Evolutionary conservation across 2,113 vertebrate genomes (phyloP).

Genomic region (Anguilla rostrata): DNA sequence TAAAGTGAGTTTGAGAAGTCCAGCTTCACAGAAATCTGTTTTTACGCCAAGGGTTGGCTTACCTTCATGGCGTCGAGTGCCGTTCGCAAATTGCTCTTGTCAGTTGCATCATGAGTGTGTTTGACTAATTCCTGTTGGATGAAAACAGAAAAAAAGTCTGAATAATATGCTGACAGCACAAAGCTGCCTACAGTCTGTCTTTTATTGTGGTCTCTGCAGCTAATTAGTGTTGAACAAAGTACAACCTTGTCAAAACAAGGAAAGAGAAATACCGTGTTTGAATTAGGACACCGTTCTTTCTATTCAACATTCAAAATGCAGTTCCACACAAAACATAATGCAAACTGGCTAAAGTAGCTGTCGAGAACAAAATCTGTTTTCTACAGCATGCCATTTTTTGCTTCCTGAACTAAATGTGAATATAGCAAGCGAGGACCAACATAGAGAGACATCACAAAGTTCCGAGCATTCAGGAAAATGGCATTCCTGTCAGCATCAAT

Average conservation of each 20-base stretch:
- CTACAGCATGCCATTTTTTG: not conserved
- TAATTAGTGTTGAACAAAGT: slow-evolving; percentile 30
- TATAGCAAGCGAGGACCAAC: slow-evolving; percentile 14
- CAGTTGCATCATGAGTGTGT: slow-evolving; percentile 81
- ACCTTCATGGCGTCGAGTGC: slow-evolving; percentile 98
- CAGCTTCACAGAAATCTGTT: not conserved
- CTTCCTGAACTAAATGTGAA: too few species aligned
- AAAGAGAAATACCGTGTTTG: not conserved
- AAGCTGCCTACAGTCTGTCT: not conserved
- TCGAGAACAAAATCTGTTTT: slow-evolving; percentile 3
- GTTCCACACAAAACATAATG: not conserved
- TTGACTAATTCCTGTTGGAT: slow-evolving; percentile 87
- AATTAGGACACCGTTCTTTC: slow-evolving; percentile 30
- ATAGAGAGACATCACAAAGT: not conserved
- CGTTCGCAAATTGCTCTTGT: slow-evolving; percentile 86
- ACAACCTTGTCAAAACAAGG: slow-evolving; percentile 13
- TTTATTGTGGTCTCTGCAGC: slow-evolving; percentile 12
- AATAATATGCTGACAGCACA: slow-evolving; percentile 7
- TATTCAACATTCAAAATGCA: slow-evolving; percentile 20
- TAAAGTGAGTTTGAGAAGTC: not conserved
- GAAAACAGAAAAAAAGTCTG: slow-evolving; percentile 8
- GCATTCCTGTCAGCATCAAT: not conserved
- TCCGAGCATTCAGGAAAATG: not conserved
- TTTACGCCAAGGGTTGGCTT: slow-evolving; percentile 10
- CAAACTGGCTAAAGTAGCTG: slow-evolving; percentile 16